These are phyloP conservation scores for Peucedramus taeniatus DNA, from an alignment of 2,113 vertebrate species.

Conservation along the genomic window DNA sequence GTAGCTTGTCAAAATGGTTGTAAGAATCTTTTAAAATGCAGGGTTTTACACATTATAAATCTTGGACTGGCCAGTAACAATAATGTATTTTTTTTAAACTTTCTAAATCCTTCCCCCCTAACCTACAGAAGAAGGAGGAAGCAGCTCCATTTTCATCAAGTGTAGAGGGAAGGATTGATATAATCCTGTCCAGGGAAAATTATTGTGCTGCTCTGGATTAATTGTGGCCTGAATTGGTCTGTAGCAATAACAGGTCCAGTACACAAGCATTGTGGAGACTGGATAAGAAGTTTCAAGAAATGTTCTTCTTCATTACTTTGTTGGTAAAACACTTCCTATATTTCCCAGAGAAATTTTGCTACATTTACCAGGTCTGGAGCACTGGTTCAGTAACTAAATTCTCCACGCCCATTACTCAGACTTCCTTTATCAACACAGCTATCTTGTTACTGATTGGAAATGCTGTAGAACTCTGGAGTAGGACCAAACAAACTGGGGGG, in stretches of 20 bases:
- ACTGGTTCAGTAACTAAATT: neutral
- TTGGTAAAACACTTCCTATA: neutral
- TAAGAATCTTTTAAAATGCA: neutral
- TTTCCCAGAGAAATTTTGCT: neutral
- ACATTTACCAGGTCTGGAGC: fast-evolving
- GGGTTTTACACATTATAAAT: neutral
- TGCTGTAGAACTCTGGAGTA: neutral
- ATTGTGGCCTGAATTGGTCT: neutral
- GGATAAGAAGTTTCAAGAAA: neutral
- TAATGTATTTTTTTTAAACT: neutral
- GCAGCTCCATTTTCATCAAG: neutral
- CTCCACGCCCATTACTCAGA: neutral
- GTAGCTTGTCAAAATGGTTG: neutral
- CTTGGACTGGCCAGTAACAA: neutral
- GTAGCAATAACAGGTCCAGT: neutral
- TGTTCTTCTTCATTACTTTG: neutral
- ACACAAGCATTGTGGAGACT: neutral
- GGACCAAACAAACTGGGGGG: neutral
- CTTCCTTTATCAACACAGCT: neutral
- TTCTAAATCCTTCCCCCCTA: neutral
- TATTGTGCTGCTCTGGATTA: neutral
- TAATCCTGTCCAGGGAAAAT: neutral
- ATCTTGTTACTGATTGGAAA: neutral
- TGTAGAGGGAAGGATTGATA: neutral
- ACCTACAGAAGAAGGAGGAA: neutral